Evolutionary conservation across 2,888 invertebrate species (phyloP).

Genomic region (Napeogenes inachia): DNA sequence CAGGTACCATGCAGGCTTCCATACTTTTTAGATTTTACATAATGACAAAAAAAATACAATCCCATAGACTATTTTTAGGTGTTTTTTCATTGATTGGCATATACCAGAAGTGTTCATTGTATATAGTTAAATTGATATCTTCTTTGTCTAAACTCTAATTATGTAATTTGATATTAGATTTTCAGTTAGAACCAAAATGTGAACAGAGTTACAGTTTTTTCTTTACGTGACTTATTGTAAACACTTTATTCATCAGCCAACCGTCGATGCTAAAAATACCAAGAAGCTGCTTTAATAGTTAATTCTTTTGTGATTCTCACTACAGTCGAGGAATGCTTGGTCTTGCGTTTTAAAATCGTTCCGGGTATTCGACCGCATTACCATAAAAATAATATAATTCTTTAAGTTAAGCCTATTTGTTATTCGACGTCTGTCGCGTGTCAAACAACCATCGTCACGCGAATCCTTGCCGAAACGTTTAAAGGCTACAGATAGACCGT

Average conservation of each 20-base stretch:
- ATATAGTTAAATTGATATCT: no score
- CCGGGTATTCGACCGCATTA: constrained; percentile 40
- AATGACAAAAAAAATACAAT: no score
- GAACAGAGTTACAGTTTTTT: no score
- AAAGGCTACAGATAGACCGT: constrained; percentile 11
- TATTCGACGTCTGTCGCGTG: constrained; percentile 51
- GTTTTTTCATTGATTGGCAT: not conserved
- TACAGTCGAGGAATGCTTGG: constrained; percentile 25
- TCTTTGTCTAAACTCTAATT: no score
- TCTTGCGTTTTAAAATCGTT: constrained; percentile 20
- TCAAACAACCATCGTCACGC: constrained; percentile 40
- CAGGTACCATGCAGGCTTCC: constrained; percentile 9
- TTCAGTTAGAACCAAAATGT: no score
- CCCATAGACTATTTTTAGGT: not conserved
- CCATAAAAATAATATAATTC: constrained; percentile 48
- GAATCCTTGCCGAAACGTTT: constrained; percentile 34
- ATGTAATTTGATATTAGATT: no score
- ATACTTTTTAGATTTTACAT: not conserved
- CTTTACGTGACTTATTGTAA: no score
- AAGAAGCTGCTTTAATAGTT: constrained; percentile 9
- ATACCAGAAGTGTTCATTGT: no score
- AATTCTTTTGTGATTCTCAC: constrained; percentile 21
- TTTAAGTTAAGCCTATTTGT: constrained; percentile 39
- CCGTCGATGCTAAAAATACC: constrained; percentile 6
- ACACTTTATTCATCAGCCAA: not conserved